phyloP scores from a whole-genome alignment of 2,888 invertebrate species.

The Aphodius granarius region DNA sequence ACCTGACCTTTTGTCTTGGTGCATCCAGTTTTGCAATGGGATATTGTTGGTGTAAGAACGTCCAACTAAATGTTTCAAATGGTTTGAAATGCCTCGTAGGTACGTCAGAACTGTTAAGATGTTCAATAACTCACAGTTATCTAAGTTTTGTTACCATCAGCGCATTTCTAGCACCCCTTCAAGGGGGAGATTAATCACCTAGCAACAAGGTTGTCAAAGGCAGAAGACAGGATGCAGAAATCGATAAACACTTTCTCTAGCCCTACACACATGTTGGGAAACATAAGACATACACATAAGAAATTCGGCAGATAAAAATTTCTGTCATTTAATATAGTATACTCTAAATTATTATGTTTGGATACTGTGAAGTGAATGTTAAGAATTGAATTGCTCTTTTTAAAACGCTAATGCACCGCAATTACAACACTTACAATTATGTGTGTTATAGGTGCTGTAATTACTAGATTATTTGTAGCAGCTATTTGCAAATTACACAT shows the following conservation, averaged over 20 bases:
- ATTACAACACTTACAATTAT: too few relatives aligned
- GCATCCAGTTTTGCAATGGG: not conserved
- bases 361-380: too few relatives aligned
- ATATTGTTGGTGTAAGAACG: not conserved
- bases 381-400: too few relatives aligned
- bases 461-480: too few relatives aligned
- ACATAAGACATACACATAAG: too few relatives aligned
- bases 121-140: not conserved
- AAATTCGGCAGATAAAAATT: too few relatives aligned
- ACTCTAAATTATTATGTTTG: too few relatives aligned
- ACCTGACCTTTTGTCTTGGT: not conserved
- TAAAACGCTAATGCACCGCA: too few relatives aligned
- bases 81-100: not conserved
- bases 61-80: not conserved
- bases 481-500: too few relatives aligned
- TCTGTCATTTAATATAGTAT: too few relatives aligned
- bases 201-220: not conserved
- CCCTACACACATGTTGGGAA: not conserved
- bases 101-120: not conserved
- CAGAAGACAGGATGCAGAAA: not conserved
- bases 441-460: too few relatives aligned
- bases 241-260: not conserved
- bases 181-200: not conserved
- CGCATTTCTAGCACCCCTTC: not conserved
- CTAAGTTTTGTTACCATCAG: not conserved